These are phyloP conservation scores for Takifugu bimaculatus DNA, from an alignment of 2,113 vertebrate species.

Conservation along the genomic window DNA sequence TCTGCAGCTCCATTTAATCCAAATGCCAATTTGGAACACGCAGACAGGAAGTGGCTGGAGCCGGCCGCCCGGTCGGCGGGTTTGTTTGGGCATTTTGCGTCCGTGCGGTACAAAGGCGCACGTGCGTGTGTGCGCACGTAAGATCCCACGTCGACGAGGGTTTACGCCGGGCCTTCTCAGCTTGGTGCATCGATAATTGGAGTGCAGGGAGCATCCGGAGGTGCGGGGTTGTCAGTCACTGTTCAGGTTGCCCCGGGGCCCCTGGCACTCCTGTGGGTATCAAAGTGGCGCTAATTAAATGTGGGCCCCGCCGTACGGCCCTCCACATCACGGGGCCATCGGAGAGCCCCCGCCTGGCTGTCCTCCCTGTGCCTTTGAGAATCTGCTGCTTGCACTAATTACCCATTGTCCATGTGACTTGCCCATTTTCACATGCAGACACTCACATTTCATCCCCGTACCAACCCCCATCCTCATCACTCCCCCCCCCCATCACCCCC, in stretches of 20 bases:
- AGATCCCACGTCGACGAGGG: slow-evolving; percentile 42
- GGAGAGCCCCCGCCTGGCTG: slow-evolving; percentile 82
- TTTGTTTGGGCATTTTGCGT: slow-evolving; percentile 63
- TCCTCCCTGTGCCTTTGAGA: slow-evolving; percentile 97
- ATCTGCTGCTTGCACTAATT: slow-evolving; percentile 95
- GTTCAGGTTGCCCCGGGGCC: slow-evolving; percentile 98
- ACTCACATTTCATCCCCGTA: slow-evolving; percentile 41
- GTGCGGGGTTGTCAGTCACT: slow-evolving; percentile 95
- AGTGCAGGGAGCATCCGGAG: slow-evolving; percentile 89
- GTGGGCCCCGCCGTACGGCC: slow-evolving; percentile 89
- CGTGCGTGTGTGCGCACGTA: slow-evolving; percentile 15
- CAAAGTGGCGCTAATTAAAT: slow-evolving; percentile 99
- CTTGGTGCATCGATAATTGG: slow-evolving; percentile 79
- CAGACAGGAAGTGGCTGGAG: slow-evolving; percentile 64
- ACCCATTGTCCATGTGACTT: slow-evolving; percentile 99
- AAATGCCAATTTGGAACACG: slow-evolving; percentile 77
- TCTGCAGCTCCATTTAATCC: slow-evolving; percentile 76
- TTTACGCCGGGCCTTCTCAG: slow-evolving; percentile 65
- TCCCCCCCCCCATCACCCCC: not conserved
- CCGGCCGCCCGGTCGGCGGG: slow-evolving; percentile 48
- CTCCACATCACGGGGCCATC: slow-evolving; percentile 88
- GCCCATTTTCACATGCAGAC: slow-evolving; percentile 79
- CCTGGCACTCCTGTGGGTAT: slow-evolving; percentile 98
- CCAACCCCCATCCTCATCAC: slow-evolving; percentile 39
- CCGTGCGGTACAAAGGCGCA: slow-evolving; percentile 44